phyloP scores from a whole-genome alignment of 2,113 vertebrate genomes.

The Chloropsis hardwickii region DNA sequence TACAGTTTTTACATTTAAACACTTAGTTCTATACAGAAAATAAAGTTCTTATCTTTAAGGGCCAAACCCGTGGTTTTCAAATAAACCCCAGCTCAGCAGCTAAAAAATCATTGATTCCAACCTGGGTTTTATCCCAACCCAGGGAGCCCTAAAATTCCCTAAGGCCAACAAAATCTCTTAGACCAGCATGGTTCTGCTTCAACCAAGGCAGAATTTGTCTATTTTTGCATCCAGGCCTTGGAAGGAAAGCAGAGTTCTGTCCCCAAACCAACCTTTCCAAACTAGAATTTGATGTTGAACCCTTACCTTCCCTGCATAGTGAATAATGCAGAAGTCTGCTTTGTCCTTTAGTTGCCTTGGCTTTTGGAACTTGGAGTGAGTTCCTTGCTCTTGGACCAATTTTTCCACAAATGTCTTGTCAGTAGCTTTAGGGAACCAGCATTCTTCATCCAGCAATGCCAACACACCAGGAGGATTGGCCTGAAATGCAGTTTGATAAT shows the following conservation, averaged over 20 bases:
- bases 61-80: not conserved
- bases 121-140: not conserved
- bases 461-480: conserved; percentile 93
- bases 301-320: conserved; percentile 93
- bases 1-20: not conserved
- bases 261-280: not conserved
- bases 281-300: not conserved
- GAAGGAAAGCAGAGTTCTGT: not conserved
- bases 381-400: conserved; percentile 93
- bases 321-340: conserved; percentile 97
- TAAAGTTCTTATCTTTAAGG: not conserved
- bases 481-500: conserved; percentile 56
- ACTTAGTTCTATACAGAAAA: not conserved
- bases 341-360: conserved; percentile 95
- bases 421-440: conserved; percentile 99
- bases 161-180: not conserved
- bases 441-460: conserved; percentile 95
- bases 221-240: not conserved
- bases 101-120: not conserved
- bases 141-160: not conserved
- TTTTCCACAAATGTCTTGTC: conserved; percentile 98
- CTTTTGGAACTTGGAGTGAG: conserved; percentile 95
- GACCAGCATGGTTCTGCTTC: not conserved
- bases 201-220: not conserved
- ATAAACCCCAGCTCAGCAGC: not conserved